Evolutionary conservation across 2,797 vertebrate genomes (phyloP).

Genomic region (Gymnoscopelus braueri): DNA sequence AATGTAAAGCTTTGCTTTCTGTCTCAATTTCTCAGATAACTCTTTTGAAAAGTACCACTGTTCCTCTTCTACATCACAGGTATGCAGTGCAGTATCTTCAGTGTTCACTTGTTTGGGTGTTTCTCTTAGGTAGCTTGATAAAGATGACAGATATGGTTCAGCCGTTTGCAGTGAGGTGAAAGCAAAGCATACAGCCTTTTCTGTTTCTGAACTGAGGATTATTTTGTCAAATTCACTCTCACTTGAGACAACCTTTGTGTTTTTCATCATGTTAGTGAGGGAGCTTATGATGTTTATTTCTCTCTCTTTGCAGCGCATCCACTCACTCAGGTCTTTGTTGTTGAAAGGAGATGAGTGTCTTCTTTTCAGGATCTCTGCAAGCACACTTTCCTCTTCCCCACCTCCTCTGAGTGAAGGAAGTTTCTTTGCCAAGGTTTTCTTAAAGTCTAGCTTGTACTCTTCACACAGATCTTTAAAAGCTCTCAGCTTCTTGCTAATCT

Average conservation of each 20-base stretch:
- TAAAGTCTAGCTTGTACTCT: conserved; percentile 33
- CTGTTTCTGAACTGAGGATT: not conserved
- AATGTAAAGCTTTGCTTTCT: conserved; percentile 39
- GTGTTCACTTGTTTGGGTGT: not conserved
- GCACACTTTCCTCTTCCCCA: conserved; percentile 43
- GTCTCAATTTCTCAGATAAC: not conserved
- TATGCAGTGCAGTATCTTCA: not conserved
- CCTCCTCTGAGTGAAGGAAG: conserved; percentile 55
- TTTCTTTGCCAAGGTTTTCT: conserved; percentile 10
- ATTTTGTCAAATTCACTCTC: not conserved
- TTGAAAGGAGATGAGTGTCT: conserved; percentile 57
- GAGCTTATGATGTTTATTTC: conserved; percentile 35
- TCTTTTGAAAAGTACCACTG: conserved; percentile 35
- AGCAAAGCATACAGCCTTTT: conserved; percentile 27
- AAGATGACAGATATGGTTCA: conserved; percentile 12
- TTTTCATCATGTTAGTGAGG: conserved; percentile 48
- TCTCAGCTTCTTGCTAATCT: conserved; percentile 35
- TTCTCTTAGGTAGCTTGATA: conserved; percentile 42
- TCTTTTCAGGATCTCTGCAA: conserved; percentile 37
- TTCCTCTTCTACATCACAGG: conserved; percentile 20
- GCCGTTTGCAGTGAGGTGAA: conserved; percentile 29
- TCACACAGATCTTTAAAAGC: conserved; percentile 42
- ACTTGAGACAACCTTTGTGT: conserved; percentile 33
- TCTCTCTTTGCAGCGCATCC: conserved; percentile 53
- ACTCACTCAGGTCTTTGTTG: conserved; percentile 49